A percentile compares a stretch with the other conserved stretches of the same genome.
Conservation (phyloP, 2,113 vertebrate species). For the Suncus etruscus region DNA sequence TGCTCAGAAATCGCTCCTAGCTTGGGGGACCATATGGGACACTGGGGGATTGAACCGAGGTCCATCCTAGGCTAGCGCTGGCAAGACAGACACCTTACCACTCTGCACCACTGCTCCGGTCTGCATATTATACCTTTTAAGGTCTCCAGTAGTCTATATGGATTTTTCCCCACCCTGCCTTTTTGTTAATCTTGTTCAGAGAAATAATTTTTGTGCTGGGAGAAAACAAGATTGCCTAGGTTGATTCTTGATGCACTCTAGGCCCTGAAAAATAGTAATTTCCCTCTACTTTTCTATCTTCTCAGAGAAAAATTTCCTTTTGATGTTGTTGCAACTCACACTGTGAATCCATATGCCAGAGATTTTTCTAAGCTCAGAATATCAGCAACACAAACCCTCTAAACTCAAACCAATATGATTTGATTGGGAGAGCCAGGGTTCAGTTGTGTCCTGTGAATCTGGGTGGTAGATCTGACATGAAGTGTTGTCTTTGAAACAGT, state of each 20-base stretch:
- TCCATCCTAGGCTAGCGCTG: no score
- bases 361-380: neutral
- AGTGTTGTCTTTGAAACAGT: neutral
- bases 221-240: neutral
- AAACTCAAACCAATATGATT: neutral
- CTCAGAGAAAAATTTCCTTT: neutral
- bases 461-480: neutral
- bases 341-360: neutral
- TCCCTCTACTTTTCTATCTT: neutral
- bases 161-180: neutral
- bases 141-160: neutral
- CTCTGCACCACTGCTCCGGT: no score
- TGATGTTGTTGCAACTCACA: neutral
- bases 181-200: neutral
- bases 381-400: neutral
- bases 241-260: neutral
- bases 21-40: no score
- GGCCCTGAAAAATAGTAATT: neutral
- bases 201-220: neutral
- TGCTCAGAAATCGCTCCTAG: no score
- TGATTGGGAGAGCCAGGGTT: conserved; percentile 2
- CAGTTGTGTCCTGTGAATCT: neutral
- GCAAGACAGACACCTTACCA: no score
- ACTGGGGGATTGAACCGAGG: no score
- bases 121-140: neutral